These are phyloP conservation scores for Serranus cabrilla DNA, from an alignment of 2,797 vertebrate species.

Conservation along the genomic window DNA sequence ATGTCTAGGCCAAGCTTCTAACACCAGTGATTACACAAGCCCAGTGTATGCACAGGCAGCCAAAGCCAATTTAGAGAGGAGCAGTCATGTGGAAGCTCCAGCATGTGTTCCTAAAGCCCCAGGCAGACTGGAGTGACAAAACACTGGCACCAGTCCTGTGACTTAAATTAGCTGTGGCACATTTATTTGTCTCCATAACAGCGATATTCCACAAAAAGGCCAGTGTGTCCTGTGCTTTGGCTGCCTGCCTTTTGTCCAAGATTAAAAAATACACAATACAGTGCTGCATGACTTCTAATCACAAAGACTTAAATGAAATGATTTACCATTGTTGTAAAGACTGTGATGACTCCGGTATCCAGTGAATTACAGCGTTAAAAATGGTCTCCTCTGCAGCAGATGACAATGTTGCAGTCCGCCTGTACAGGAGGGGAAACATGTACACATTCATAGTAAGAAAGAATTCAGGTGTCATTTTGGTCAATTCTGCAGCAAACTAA, in stretches of 20 bases:
- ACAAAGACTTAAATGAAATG: not conserved
- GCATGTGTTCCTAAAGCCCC: slow-evolving; percentile 53
- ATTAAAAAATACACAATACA: not conserved
- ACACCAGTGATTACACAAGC: slow-evolving; percentile 53
- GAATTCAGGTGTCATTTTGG: not conserved
- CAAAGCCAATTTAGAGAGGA: slow-evolving; percentile 42
- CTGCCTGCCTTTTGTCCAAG: not conserved
- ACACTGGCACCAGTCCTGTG: slow-evolving; percentile 31
- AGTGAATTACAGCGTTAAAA: slow-evolving; percentile 32
- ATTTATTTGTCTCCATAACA: slow-evolving; percentile 28
- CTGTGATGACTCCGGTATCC: slow-evolving; percentile 37
- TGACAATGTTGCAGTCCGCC: slow-evolving; percentile 35
- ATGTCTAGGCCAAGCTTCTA: slow-evolving; percentile 29
- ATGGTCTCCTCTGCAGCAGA: slow-evolving; percentile 36
- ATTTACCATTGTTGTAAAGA: slow-evolving; percentile 72
- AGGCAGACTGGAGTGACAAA: slow-evolving; percentile 24
- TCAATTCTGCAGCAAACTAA: not conserved
- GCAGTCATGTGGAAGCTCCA: slow-evolving; percentile 52
- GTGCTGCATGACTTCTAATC: not conserved
- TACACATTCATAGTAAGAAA: not conserved
- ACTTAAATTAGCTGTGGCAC: slow-evolving; percentile 50
- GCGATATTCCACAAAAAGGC: slow-evolving; percentile 16
- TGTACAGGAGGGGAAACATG: slow-evolving; percentile 20
- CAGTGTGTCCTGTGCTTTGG: not conserved
- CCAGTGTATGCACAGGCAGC: slow-evolving; percentile 11